These are phyloP conservation scores for Formica selysi DNA, from an alignment of 1,140 invertebrate genomes.

Conservation along the genomic window DNA sequence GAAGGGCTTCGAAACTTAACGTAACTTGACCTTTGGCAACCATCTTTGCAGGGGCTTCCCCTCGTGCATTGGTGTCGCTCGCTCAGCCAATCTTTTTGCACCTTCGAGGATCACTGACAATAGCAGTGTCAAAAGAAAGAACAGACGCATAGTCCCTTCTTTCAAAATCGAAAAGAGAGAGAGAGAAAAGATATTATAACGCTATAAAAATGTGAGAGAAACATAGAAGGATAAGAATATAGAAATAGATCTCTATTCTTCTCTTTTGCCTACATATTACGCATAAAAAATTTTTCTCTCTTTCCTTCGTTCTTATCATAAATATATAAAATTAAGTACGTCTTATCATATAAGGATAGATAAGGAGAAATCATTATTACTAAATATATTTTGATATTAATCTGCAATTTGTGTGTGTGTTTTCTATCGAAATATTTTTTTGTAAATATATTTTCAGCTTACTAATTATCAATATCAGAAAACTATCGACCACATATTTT, in stretches of 20 bases:
- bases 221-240: neutral
- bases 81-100: neutral
- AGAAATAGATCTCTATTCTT: neutral
- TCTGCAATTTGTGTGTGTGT: neutral
- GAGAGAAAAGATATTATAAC: neutral
- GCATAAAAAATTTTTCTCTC: neutral
- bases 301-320: neutral
- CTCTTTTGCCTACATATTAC: neutral
- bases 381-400: neutral
- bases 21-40: slow-evolving; percentile 63
- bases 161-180: neutral
- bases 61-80: neutral
- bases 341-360: neutral
- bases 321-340: neutral
- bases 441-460: neutral
- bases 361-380: no score
- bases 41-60: slow-evolving; percentile 19
- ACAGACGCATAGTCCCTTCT: neutral
- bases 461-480: neutral
- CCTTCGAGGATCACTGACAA: neutral
- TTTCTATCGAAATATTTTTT: neutral
- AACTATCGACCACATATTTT: neutral
- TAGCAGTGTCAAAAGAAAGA: neutral
- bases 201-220: neutral
- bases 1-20: slow-evolving; percentile 7